These are phyloP conservation scores for Lithobates sylvaticus DNA, from an alignment of 2,797 vertebrate genomes.

Conservation along the genomic window DNA sequence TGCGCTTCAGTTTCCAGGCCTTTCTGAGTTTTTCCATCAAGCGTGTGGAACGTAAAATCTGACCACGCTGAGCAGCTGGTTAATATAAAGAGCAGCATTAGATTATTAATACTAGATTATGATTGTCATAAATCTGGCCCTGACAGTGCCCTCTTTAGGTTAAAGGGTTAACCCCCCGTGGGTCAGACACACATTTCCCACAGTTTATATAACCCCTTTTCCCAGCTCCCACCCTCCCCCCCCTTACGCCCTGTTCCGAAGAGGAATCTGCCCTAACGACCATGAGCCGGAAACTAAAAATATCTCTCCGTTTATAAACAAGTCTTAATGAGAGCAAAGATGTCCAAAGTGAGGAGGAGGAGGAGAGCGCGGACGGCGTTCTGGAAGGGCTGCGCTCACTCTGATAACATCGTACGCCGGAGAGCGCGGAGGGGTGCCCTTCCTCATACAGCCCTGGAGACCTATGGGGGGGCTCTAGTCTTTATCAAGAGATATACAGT, in stretches of 20 bases:
- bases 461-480: no score
- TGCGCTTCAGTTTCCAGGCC: no score
- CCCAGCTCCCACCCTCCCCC: conserved; percentile 21
- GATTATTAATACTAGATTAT: conserved; percentile 37
- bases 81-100: neutral
- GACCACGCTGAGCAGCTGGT: neutral
- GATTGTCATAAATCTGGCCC: conserved; percentile 12
- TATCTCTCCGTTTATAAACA: conserved; percentile 83
- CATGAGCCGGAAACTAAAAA: conserved; percentile 78
- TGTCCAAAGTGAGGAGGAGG: neutral
- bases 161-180: conserved; percentile 57
- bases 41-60: no score
- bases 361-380: conserved; percentile 55
- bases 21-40: no score
- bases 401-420: conserved; percentile 37
- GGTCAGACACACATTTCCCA: conserved; percentile 59
- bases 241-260: conserved; percentile 60
- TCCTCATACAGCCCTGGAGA: neutral
- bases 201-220: conserved; percentile 76
- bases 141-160: conserved; percentile 43
- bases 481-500: no score
- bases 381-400: conserved; percentile 57
- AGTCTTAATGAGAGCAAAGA: conserved; percentile 76
- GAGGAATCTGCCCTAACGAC: conserved; percentile 75
- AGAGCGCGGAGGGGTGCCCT: conserved; percentile 38